Conservation (phyloP, 1,140 invertebrate species). For the Bradysia coprophila region DNA sequence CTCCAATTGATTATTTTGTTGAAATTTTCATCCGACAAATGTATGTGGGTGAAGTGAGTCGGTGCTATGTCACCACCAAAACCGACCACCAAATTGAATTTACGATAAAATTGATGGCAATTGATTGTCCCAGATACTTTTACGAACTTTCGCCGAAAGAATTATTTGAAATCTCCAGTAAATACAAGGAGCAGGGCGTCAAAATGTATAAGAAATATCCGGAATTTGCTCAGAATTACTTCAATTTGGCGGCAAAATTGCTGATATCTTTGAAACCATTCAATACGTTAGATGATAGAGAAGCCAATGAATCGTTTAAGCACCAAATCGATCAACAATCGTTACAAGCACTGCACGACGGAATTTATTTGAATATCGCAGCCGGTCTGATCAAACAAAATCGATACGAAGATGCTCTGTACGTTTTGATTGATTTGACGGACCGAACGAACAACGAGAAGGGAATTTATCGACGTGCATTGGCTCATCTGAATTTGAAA, state of each 20-base stretch:
- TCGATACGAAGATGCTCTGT: slow-evolving; percentile 20
- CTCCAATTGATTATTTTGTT: slow-evolving; percentile 17
- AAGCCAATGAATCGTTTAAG: slow-evolving; percentile 8
- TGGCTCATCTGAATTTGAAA: slow-evolving; percentile 15
- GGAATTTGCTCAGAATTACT: slow-evolving; percentile 20
- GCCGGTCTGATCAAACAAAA: slow-evolving; percentile 17
- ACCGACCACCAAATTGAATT: slow-evolving; percentile 11
- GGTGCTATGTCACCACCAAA: slow-evolving; percentile 13
- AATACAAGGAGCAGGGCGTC: slow-evolving; percentile 19
- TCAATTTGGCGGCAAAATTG: slow-evolving; percentile 15
- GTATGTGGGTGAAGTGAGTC: slow-evolving; percentile 14
- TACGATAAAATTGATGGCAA: slow-evolving; percentile 10
- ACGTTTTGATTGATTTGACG: slow-evolving; percentile 16
- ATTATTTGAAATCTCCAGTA: slow-evolving; percentile 11
- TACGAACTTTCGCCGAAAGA: slow-evolving; percentile 12
- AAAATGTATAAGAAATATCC: slow-evolving; percentile 19
- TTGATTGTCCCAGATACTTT: slow-evolving; percentile 10
- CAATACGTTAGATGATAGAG: slow-evolving; percentile 4
- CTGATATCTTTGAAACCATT: slow-evolving; percentile 20
- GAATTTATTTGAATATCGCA: slow-evolving; percentile 18
- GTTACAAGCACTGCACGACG: slow-evolving; percentile 13
- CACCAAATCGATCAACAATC: slow-evolving; percentile 9
- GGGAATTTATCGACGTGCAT: slow-evolving; percentile 17
- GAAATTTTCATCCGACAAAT: slow-evolving; percentile 19
- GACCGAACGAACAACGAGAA: slow-evolving; percentile 14